A percentile compares a stretch with the other conserved stretches of the same genome.
Evolutionary conservation across 2,888 invertebrate genomes (phyloP).

Genomic region (Capitulum mitella): DNA sequence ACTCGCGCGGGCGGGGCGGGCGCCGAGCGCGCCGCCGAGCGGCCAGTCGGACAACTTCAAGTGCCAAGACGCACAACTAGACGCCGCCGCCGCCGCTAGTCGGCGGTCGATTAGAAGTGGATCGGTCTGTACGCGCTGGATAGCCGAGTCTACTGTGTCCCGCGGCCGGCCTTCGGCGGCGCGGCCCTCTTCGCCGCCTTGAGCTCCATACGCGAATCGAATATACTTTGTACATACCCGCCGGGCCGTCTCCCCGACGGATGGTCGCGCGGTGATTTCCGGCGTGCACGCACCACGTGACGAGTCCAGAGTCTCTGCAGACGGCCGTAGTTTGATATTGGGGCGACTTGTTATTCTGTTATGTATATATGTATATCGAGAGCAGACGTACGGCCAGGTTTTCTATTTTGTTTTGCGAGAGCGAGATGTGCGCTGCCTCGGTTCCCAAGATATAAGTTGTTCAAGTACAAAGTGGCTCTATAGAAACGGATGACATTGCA

Average conservation of each 20-base stretch:
- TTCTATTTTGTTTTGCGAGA: too few relatives aligned
- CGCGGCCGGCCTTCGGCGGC: background rate
- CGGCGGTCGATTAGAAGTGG: background rate
- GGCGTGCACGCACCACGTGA: too few relatives aligned
- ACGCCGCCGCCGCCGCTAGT: background rate
- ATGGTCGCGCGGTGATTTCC: too few relatives aligned
- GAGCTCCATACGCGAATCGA: constrained; percentile 1
- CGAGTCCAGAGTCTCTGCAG: too few relatives aligned
- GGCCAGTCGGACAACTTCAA: background rate
- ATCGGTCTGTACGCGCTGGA: background rate
- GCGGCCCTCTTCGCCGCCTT: background rate
- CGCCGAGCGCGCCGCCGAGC: background rate
- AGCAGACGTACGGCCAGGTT: too few relatives aligned
- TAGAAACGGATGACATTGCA: background rate
- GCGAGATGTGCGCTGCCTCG: too few relatives aligned
- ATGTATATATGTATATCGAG: background rate
- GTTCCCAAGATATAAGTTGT: background rate
- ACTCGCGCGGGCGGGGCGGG: too few relatives aligned
- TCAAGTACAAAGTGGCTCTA: background rate
- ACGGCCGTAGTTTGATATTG: background rate
- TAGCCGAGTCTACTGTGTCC: background rate
- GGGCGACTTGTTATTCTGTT: background rate
- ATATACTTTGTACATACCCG: background rate
- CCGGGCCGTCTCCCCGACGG: too few relatives aligned
- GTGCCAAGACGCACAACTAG: constrained; percentile 16